phyloP scores from a whole-genome alignment of 2,113 vertebrate species.

The Zootoca vivipara region DNA sequence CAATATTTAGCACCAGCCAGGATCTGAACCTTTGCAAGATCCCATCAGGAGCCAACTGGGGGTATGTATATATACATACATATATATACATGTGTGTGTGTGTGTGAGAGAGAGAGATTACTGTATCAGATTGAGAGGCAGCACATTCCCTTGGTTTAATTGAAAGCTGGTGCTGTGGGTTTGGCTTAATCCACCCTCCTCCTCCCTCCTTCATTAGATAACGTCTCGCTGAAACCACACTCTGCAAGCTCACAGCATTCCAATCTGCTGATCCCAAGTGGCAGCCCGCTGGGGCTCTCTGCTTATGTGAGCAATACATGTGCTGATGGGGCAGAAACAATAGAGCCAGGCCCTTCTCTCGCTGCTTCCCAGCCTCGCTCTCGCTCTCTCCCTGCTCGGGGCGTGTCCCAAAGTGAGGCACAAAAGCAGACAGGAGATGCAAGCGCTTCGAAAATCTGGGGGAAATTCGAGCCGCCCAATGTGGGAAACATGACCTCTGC shows the following conservation, averaged over 20 bases:
- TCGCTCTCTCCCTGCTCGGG: not conserved
- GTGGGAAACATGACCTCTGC: slow-evolving; percentile 3
- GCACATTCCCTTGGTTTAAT: slow-evolving; percentile 58
- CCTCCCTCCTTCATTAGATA: slow-evolving; percentile 73
- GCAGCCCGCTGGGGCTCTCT: slow-evolving; percentile 34
- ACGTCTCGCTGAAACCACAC: slow-evolving; percentile 71
- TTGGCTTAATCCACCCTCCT: slow-evolving; percentile 68
- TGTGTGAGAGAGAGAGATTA: no score
- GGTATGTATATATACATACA: not conserved
- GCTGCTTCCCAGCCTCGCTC: not conserved
- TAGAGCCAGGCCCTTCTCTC: not conserved
- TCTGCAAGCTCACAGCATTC: slow-evolving; percentile 73
- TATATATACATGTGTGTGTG: no score
- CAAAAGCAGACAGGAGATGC: not conserved
- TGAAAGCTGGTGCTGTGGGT: slow-evolving; percentile 71
- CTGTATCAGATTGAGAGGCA: slow-evolving; percentile 46
- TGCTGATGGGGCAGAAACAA: slow-evolving; percentile 4
- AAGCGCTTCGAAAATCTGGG: not conserved
- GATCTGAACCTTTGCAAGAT: slow-evolving; percentile 25
- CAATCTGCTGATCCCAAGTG: slow-evolving; percentile 59
- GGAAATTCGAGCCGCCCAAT: not conserved
- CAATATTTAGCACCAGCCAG: not conserved
- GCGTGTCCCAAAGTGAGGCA: not conserved
- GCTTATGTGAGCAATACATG: slow-evolving; percentile 12
- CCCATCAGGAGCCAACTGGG: fast-evolving